Evolutionary conservation across 92 coral and sea anemone genomes (phyloP).

Genomic region (Bergia sp.): DNA sequence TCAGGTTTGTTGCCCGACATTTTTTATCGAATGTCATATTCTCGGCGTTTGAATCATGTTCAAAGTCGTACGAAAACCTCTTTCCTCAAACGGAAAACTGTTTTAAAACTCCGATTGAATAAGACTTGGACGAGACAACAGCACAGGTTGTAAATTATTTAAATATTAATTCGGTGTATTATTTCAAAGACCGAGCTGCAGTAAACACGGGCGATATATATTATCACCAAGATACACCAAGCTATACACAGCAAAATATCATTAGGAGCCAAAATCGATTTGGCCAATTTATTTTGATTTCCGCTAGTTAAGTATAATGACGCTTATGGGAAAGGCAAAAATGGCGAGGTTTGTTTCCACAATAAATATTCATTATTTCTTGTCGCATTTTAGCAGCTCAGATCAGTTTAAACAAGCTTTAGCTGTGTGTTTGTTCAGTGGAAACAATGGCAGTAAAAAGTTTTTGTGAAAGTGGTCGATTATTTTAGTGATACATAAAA

Average conservation of each 20-base stretch:
- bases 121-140: neutral
- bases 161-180: neutral
- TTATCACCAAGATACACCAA: neutral
- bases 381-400: conserved; percentile 41
- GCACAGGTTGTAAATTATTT: neutral
- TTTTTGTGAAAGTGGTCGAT: neutral
- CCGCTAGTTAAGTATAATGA: conserved; percentile 35
- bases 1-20: neutral
- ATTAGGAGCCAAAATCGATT: neutral
- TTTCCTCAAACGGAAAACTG: neutral
- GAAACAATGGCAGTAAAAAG: conserved; percentile 32
- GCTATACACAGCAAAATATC: neutral
- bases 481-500: neutral
- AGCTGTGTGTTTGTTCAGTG: conserved; percentile 43
- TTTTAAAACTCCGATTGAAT: neutral
- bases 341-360: conserved; percentile 19
- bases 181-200: conserved; percentile 4
- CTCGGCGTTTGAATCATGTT: neutral
- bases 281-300: conserved; percentile 40
- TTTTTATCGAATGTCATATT: neutral
- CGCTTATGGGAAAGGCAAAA: conserved; percentile 15
- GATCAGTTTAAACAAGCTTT: conserved; percentile 39
- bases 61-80: neutral
- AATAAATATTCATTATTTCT: conserved; percentile 32
- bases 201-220: neutral